Base-by-base conservation (phyloP, 2,113 vertebrate species). In the Gasterosteus aculeatus region DNA sequence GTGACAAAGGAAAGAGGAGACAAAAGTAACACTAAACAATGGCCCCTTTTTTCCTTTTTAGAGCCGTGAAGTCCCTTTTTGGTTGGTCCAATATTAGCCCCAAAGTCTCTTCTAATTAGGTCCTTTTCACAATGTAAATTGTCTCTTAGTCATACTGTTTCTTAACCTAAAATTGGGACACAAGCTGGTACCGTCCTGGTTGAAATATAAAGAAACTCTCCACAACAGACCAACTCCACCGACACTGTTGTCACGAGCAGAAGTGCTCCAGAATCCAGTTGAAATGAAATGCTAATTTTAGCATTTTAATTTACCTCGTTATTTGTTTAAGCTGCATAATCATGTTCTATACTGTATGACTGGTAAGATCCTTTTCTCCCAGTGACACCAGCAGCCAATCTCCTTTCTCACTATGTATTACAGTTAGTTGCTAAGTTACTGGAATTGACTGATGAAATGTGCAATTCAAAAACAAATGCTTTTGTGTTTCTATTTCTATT, bases 391-490 rank as follows among this genome's bases (percentile, higher is more conserved):
- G 77, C 62, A 80, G 87, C 67, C 77, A 22, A 73, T 69, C 70
- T 58, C 1, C 60, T 72, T 81, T 82, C 7, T 49, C 41, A 53
- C 22, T 67, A 72, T 69, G 60, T 70, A 62, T 65, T 62, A 47
- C 59, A 42, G 39, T 82, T 82, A 72, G 81, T 88, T 90, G 83
- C 89, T 83, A 82, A 77, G 87, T 72, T 87, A 88, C 87, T 69
- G 67, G 74, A 82, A 78, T 65, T 14, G 53, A 77, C 76, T 58
- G 72, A 42, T 70, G 38, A 82, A 81, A 62, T 38, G 33, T 70
- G 75, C 16, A 35, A 53, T 80, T 84, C 19, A 81, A 49, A 64
- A 56, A 66, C 33, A 82, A 80, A 68, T 71, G 71, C 70, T 71
- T 61, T 61, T 78, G 58, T 80, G 38, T 60, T 42, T 57, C 16